Evolutionary conservation across 2,888 invertebrate species (phyloP).

Genomic region (Alloscopus bannaensis): DNA sequence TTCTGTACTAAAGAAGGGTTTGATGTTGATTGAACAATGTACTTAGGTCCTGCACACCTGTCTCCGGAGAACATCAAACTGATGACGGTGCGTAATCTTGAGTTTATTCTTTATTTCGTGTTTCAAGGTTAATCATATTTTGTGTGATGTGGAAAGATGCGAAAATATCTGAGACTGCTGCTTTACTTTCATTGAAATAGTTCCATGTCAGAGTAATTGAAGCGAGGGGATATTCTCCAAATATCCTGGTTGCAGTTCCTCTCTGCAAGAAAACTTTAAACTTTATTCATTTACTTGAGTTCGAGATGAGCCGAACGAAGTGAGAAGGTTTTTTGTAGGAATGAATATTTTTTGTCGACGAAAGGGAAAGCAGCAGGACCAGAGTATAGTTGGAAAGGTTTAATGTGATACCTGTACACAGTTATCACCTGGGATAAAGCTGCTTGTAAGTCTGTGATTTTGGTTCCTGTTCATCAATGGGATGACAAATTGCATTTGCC

Average conservation of each 20-base stretch:
- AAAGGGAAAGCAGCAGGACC: slow-evolving; percentile 40
- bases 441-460: slow-evolving; percentile 55
- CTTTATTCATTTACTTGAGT: too few species aligned
- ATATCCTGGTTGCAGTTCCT: too few species aligned
- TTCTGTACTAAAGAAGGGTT: too few species aligned
- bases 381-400: slow-evolving; percentile 42
- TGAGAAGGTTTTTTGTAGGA: too few species aligned
- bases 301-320: too few species aligned
- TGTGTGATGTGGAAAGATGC: slow-evolving; percentile 23
- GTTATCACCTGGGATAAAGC: slow-evolving; percentile 57
- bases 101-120: slow-evolving; percentile 12
- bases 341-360: too few species aligned
- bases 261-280: too few species aligned
- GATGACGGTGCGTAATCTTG: slow-evolving; percentile 49
- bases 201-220: too few species aligned
- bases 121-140: slow-evolving; percentile 7
- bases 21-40: not conserved
- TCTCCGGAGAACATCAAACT: slow-evolving; percentile 58
- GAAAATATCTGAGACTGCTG: slow-evolving; percentile 35
- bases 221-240: not conserved
- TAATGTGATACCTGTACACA: slow-evolving; percentile 59
- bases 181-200: too few species aligned
- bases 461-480: slow-evolving; percentile 52
- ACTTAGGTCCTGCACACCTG: slow-evolving; percentile 57
- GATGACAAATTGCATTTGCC: slow-evolving; percentile 52